Evolutionary conservation across 1,140 invertebrate genomes (phyloP), one percentile per base, ranked within the genome.

Genomic region (Eciton burchellii): DNA sequence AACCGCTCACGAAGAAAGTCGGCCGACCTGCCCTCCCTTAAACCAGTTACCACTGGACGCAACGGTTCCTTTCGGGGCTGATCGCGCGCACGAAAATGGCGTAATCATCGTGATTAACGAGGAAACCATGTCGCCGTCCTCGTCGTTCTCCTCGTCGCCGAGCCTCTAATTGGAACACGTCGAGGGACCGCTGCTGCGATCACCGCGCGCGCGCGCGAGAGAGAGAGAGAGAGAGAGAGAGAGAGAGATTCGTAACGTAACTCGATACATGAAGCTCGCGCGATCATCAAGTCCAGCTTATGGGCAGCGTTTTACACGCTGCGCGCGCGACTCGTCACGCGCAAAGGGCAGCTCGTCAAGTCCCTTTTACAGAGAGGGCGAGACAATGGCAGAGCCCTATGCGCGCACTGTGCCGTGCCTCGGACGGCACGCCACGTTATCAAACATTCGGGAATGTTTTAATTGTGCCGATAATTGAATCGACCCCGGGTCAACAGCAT

Each of bases 61-160:
- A 88, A 88, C 87, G 83, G 83, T 71, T 81, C 35, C 72, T 85
- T 84, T 85, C 73, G 70, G 73, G 81, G 35, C 21, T 54, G 83
- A 68, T 87, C 79, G 87, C 85, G 83, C 56, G 73, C 81, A 63
- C 63, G 76, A 83, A 89, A 89, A 85, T 83, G 84, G 81, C 88
- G 82, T 85, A 89, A 89, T 89, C 83, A 87, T 81, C 79, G 82
- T 90, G 85, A 90, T 90, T 89, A 90, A 90, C 88, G 85, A 89
- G 87, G 60, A 83, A 85, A 87, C 70, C 65, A 76, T 83, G 81
- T 60, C 63, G 54, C 26, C 71, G 81, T 73, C 24, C 12, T 65
- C 70, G 57, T 54, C 83, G 71, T 63, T 63, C 57, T 63, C 81
- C 63, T 73, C 68, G 83, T 63, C 60, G 41, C 57, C 52, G 54